Evolutionary conservation across 2,888 invertebrate species (phyloP).

Genomic region (Drosophila pseudotalamancana): DNA sequence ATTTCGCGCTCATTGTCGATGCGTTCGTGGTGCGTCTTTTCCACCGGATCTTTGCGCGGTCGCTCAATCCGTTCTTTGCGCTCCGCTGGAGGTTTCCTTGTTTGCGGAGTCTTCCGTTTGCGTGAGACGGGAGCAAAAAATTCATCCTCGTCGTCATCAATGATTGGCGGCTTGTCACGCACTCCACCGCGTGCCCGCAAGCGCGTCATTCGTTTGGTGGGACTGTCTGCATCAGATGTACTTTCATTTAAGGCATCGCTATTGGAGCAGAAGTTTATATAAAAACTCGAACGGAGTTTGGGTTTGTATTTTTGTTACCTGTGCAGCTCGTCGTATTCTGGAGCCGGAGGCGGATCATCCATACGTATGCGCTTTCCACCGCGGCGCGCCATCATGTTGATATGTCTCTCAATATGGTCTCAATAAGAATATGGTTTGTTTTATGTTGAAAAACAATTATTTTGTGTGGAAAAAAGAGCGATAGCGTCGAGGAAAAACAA

Average conservation of each 20-base stretch:
- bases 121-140: conserved; percentile 82
- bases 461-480: neutral
- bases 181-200: conserved; percentile 86
- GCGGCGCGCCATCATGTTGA: conserved; percentile 89
- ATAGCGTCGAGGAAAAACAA: conserved; percentile 20
- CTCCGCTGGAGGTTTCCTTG: conserved; percentile 74
- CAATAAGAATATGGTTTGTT: neutral
- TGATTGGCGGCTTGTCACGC: conserved; percentile 84
- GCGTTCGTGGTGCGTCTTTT: conserved; percentile 82
- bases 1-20: conserved; percentile 84
- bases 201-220: conserved; percentile 87
- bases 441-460: neutral
- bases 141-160: conserved; percentile 84
- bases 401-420: too few species aligned
- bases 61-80: conserved; percentile 82
- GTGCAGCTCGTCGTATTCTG: conserved; percentile 89
- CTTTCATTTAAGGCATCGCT: conserved; percentile 83
- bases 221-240: conserved; percentile 86
- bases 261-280: neutral
- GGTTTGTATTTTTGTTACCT: conserved; percentile 70
- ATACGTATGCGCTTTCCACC: conserved; percentile 96
- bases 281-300: neutral
- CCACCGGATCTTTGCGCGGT: conserved; percentile 82
- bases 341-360: conserved; percentile 92
- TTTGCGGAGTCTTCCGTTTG: conserved; percentile 79